phyloP scores from a whole-genome alignment of 2,888 invertebrate genomes.

The Gastrophysa polygoni region DNA sequence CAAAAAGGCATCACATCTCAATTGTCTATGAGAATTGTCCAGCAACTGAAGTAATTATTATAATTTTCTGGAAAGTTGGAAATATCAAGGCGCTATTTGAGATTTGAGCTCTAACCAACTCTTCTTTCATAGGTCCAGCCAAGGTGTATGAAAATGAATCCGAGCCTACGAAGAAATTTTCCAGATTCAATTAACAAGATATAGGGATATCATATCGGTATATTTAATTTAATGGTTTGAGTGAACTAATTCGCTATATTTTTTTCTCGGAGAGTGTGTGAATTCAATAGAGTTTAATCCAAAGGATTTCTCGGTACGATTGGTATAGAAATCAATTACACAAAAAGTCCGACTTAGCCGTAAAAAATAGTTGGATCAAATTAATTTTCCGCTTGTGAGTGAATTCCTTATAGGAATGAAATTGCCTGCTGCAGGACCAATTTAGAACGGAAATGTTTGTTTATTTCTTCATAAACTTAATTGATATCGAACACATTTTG shows the following conservation, averaged over 20 bases:
- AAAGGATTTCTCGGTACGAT: slow-evolving; percentile 24
- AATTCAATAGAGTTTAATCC: slow-evolving; percentile 25
- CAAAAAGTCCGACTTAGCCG: slow-evolving; percentile 11
- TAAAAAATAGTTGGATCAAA: slow-evolving; percentile 14
- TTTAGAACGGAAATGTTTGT: slow-evolving; percentile 21
- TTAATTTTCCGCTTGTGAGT: slow-evolving; percentile 24
- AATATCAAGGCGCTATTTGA: too few species aligned
- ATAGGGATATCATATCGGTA: not conserved
- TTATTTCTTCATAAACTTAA: slow-evolving; percentile 31
- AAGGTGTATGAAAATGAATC: not conserved
- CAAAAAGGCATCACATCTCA: too few species aligned
- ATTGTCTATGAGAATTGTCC: too few species aligned
- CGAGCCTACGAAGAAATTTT: not conserved
- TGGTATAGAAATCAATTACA: slow-evolving; percentile 26
- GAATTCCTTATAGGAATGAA: slow-evolving; percentile 22
- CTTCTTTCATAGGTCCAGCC: too few species aligned
- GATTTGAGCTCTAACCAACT: too few species aligned
- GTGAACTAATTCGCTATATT: slow-evolving; percentile 2
- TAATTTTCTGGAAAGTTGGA: too few species aligned
- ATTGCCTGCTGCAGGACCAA: not conserved
- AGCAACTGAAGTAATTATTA: too few species aligned
- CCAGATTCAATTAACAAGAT: too few species aligned
- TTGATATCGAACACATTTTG: slow-evolving; percentile 19
- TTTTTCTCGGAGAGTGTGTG: slow-evolving; percentile 14
- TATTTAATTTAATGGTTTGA: slow-evolving; percentile 14